Conservation (phyloP, 2,113 vertebrate genomes). For the Ranitomeya imitator region DNA sequence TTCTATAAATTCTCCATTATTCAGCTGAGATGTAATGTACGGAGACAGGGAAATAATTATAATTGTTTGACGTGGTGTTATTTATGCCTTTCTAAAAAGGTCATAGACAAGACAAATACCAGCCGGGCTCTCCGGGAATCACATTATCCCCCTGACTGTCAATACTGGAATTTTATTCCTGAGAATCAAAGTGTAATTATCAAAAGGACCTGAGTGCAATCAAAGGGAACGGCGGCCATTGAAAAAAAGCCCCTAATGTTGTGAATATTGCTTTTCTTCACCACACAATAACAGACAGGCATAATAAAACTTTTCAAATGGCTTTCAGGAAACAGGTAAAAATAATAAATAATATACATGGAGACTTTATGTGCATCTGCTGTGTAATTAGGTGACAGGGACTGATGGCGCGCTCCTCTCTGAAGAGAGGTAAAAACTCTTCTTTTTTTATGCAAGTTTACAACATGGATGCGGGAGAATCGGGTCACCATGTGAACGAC, state of each 20-base stretch:
- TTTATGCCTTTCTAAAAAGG: conserved; percentile 30
- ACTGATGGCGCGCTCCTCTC: too few relatives aligned
- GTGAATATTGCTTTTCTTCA: neutral
- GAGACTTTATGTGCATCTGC: too few relatives aligned
- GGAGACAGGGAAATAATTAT: conserved; percentile 32
- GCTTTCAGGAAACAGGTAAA: neutral
- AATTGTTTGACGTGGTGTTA: conserved; percentile 23
- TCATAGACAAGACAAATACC: conserved; percentile 23
- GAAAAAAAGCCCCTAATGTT: conserved; percentile 10
- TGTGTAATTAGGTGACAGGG: too few relatives aligned
- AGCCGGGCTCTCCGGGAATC: neutral
- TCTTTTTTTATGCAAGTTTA: too few relatives aligned
- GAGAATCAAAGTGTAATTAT: neutral
- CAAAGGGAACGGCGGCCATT: neutral
- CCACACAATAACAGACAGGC: neutral
- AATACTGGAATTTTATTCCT: conserved; percentile 31
- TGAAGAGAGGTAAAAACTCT: too few relatives aligned
- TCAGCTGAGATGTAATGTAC: neutral
- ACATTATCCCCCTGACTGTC: conserved; percentile 4
- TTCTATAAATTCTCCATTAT: conserved; percentile 19
- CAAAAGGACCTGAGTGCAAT: neutral
- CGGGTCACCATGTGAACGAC: too few relatives aligned
- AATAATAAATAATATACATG: neutral
- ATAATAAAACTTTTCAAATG: neutral
- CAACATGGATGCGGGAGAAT: too few relatives aligned